Evolutionary conservation across 1,140 invertebrate genomes (phyloP).

Genomic region (Campoletis sonorensis): DNA sequence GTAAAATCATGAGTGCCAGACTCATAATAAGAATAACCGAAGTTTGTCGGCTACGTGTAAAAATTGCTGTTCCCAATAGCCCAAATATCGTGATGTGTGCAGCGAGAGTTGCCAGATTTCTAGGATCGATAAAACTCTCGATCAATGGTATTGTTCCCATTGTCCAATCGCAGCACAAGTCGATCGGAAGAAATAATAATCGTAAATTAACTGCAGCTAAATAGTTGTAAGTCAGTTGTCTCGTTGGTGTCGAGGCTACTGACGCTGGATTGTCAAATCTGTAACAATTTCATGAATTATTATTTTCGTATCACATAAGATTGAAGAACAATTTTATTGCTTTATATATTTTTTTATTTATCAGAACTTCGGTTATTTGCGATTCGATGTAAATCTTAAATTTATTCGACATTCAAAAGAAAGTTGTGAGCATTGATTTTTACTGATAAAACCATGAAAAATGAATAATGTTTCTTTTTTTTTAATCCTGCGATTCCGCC

Average conservation of each 20-base stretch:
- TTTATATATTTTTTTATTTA: no score
- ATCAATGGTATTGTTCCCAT: conserved; percentile 97
- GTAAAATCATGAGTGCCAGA: conserved; percentile 90
- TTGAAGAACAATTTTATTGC: no score
- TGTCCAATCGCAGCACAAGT: conserved; percentile 98
- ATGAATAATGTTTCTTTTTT: conserved; percentile 31
- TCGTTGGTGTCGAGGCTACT: conserved; percentile 84
- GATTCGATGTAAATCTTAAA: no score
- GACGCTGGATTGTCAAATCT: conserved; percentile 97
- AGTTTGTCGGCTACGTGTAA: conserved; percentile 81
- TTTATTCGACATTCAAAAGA: no score
- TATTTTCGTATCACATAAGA: background rate
- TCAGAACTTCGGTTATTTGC: no score
- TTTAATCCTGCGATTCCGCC: background rate
- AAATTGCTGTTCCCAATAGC: conserved; percentile 82
- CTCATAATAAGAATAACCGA: conserved; percentile 90
- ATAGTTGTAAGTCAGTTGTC: conserved; percentile 96
- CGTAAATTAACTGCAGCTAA: conserved; percentile 93
- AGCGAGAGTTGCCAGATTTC: conserved; percentile 90
- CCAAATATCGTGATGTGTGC: conserved; percentile 82
- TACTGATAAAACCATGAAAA: background rate
- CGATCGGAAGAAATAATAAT: conserved; percentile 91
- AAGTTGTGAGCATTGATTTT: no score
- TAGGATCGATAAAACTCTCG: conserved; percentile 85
- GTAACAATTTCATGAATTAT: conserved; percentile 65